Evolutionary conservation across 2,797 vertebrate genomes (phyloP).

Genomic region (Loris lydekkerianus): DNA sequence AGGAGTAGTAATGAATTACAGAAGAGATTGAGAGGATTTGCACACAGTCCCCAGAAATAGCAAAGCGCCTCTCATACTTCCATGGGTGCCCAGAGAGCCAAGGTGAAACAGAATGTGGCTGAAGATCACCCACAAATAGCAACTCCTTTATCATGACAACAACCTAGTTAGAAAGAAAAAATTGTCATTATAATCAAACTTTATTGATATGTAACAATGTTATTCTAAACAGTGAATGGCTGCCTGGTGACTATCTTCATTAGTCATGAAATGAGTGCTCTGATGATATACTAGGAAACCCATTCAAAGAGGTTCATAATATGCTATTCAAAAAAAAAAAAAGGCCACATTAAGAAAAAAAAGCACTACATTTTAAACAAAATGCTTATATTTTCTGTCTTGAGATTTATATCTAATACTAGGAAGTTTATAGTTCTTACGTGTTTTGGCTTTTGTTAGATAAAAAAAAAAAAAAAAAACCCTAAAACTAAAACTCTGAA

Average conservation of each 20-base stretch:
- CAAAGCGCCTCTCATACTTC: background rate
- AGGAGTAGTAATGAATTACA: slow-evolving; percentile 61
- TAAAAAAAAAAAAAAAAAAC: background rate
- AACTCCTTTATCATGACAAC: slow-evolving; percentile 74
- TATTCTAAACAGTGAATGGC: slow-evolving; percentile 70
- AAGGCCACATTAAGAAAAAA: background rate
- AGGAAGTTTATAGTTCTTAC: background rate
- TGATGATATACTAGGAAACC: background rate
- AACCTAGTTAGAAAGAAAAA: slow-evolving; percentile 60
- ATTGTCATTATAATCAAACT: slow-evolving; percentile 67
- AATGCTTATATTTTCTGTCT: background rate
- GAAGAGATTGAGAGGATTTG: slow-evolving; percentile 56
- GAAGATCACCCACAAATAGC: slow-evolving; percentile 79
- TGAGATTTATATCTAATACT: slow-evolving; percentile 26
- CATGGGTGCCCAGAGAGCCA: slow-evolving; percentile 52
- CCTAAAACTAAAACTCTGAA: slow-evolving; percentile 41
- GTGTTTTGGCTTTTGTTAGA: slow-evolving; percentile 16
- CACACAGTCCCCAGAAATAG: slow-evolving; percentile 42
- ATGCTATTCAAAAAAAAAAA: slow-evolving; percentile 13
- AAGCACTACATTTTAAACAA: slow-evolving; percentile 31
- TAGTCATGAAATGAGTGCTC: background rate
- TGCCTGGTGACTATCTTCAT: slow-evolving; percentile 45
- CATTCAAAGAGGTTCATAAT: slow-evolving; percentile 34
- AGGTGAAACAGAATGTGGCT: slow-evolving; percentile 74
- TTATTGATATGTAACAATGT: slow-evolving; percentile 72